Conservation (phyloP, 2,797 vertebrate genomes). For the Acanthopagrus latus region DNA sequence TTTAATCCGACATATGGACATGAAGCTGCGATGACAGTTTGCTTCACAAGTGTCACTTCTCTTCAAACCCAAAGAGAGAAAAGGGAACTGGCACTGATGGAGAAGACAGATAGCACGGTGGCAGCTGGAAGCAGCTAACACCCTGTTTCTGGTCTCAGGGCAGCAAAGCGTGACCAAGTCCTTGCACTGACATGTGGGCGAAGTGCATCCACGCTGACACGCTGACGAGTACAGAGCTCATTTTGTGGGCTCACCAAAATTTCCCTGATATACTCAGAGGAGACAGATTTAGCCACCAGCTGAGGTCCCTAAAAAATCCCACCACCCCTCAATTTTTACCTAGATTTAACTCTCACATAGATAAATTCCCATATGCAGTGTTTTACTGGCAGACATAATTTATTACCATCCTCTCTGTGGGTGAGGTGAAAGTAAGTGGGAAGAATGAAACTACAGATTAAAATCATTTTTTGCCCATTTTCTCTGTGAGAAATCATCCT, state of each 20-base stretch:
- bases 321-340: slow-evolving; percentile 19
- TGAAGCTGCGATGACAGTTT: slow-evolving; percentile 65
- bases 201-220: slow-evolving; percentile 31
- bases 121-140: slow-evolving; percentile 78
- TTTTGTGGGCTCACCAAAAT: slow-evolving; percentile 16
- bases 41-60: slow-evolving; percentile 73
- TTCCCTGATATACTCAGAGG: slow-evolving; percentile 18
- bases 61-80: slow-evolving; percentile 67
- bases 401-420: slow-evolving; percentile 36
- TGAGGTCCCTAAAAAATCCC: slow-evolving; percentile 32
- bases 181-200: slow-evolving; percentile 35
- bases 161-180: slow-evolving; percentile 68
- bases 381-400: slow-evolving; percentile 47
- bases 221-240: not conserved
- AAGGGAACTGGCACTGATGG: slow-evolving; percentile 80
- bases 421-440: slow-evolving; percentile 41
- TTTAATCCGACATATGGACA: slow-evolving; percentile 62
- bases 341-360: not conserved
- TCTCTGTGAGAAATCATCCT: not conserved
- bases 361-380: slow-evolving; percentile 38
- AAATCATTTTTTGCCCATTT: not conserved
- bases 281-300: not conserved
- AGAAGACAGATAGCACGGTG: slow-evolving; percentile 70
- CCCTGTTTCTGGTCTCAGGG: slow-evolving; percentile 64
- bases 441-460: slow-evolving; percentile 39